Evolutionary conservation across 2,113 vertebrate genomes (phyloP).

Genomic region (Polyodon spathula): DNA sequence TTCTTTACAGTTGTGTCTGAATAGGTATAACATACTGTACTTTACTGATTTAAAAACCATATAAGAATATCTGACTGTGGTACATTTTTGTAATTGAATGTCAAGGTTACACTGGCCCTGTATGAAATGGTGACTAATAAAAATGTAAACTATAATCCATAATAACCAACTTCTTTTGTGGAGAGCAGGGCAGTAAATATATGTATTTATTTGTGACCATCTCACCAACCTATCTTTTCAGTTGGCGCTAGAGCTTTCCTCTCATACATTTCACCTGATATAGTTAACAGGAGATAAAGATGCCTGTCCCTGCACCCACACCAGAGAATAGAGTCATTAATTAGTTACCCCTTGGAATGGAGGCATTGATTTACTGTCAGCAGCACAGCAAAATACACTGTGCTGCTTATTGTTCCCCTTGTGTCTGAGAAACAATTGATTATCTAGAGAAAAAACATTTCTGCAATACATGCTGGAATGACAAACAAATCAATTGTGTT

Average conservation of each 20-base stretch:
- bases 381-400: slow-evolving; percentile 36
- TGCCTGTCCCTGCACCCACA: slow-evolving; percentile 45
- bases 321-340: slow-evolving; percentile 68
- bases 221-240: slow-evolving; percentile 51
- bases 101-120: too few relatives aligned
- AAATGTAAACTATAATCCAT: too few relatives aligned
- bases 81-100: too few relatives aligned
- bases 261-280: slow-evolving; percentile 50
- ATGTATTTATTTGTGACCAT: slow-evolving; percentile 42
- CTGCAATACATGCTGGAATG: slow-evolving; percentile 23
- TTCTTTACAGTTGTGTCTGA: too few relatives aligned
- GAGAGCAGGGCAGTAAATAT: too few relatives aligned
- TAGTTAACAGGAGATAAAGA: slow-evolving; percentile 55
- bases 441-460: slow-evolving; percentile 52
- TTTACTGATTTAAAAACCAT: too few relatives aligned
- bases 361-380: slow-evolving; percentile 73
- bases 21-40: too few relatives aligned
- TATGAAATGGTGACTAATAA: too few relatives aligned
- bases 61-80: too few relatives aligned
- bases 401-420: slow-evolving; percentile 53
- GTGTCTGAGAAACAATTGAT: slow-evolving; percentile 58
- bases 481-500: slow-evolving; percentile 20
- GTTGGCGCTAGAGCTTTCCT: slow-evolving; percentile 34
- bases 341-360: slow-evolving; percentile 64
- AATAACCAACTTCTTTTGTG: too few relatives aligned